phyloP scores from a whole-genome alignment of 1,140 invertebrate species.

The Tetraneura akinire region DNA sequence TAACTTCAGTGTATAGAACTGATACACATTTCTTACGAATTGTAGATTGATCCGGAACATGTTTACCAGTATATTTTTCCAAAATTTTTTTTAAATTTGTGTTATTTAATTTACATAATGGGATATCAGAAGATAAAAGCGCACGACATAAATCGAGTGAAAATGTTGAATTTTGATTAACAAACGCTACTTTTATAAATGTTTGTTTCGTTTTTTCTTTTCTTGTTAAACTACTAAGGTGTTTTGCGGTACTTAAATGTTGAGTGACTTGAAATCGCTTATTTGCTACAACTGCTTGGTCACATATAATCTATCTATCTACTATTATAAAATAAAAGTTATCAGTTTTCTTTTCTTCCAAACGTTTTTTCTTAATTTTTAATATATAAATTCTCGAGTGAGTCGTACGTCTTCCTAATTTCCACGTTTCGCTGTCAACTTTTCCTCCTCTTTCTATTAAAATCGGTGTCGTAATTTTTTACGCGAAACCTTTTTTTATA shows the following conservation, averaged over 20 bases:
- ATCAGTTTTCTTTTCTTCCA: too few species aligned
- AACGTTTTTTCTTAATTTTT: too few species aligned
- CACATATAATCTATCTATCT: conserved; percentile 3
- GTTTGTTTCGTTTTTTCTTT: not conserved
- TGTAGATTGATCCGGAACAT: not conserved
- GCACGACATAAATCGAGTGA: not conserved
- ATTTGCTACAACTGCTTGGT: not conserved
- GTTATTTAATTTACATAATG: not conserved
- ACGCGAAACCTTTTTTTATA: too few species aligned
- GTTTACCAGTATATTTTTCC: not conserved
- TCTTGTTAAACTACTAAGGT: too few species aligned
- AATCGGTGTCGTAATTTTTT: too few species aligned
- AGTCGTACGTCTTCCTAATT: too few species aligned
- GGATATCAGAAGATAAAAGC: not conserved
- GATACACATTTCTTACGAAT: not conserved
- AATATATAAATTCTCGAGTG: too few species aligned
- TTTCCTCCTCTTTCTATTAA: too few species aligned
- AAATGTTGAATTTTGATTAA: not conserved
- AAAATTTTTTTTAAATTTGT: not conserved
- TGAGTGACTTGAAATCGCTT: not conserved
- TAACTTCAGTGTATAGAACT: not conserved
- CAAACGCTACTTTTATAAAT: not conserved
- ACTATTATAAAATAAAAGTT: too few species aligned
- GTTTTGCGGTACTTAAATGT: not conserved
- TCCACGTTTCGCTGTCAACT: too few species aligned